Base-by-base conservation (phyloP, 1,140 invertebrate species). In the Drosophila pachea region DNA sequence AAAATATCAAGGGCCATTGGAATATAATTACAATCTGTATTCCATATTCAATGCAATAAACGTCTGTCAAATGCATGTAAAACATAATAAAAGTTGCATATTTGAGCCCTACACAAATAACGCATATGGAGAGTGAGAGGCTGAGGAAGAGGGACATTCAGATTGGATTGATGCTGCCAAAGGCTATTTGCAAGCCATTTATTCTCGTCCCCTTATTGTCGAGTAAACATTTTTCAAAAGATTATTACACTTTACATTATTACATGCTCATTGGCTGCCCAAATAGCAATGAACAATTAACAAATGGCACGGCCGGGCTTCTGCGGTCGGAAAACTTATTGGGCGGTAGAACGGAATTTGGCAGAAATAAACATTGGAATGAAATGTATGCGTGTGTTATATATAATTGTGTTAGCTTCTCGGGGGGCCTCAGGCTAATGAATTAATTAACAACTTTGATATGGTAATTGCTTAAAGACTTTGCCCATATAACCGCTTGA, bases 21-120 rank as follows among this genome's bases (percentile, higher is more conserved):
- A 50, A 58, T 53, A 31, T 65, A 69, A 69, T 69, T 69, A 69
- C 55, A 65, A 69, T 45, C 43, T 45, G 38, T 50, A 45, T 43
- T 35, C 42, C 54, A 43, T 47, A 40, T 56, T 45, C 33, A 22
- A 54, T 52, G 22, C 31, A 11, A 33, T 38, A 47, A 29, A 38
- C 38, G n/a, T 45, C 14, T 36, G 52, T 48, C 33, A 40, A 22
- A 54, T 38, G 8, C n/a, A 50, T 12, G 11, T 49, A 45, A 14
- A 33, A 50, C 31, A 14, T 14, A 59, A 32, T 33, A 16, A 59
- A 45, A 31, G 31, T 7, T 16, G 22, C n/a, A 45, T 16, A 35
- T 50, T 35, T 22, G 33, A 9, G n/a, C 7, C 7, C 42, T 49
- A 49, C 4, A 7, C 4, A 7, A 7, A 16, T 7, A n/a, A n/a